Conservation (phyloP, 2,888 invertebrate genomes). For the Beris chalybata region DNA sequence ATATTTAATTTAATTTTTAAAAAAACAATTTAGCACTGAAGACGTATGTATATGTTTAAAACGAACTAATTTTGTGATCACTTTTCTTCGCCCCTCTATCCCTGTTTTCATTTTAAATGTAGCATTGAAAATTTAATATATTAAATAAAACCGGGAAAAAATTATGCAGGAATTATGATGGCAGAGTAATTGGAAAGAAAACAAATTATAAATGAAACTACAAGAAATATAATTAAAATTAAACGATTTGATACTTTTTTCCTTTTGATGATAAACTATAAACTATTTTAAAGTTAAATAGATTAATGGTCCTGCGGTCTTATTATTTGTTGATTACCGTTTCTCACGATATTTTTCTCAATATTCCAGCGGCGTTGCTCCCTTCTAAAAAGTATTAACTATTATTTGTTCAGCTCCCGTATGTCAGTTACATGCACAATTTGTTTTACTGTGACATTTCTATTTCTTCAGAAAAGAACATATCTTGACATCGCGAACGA, state of each 20-base stretch:
- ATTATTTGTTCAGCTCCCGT: no score
- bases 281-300: no score
- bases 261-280: no score
- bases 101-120: conserved; percentile 20
- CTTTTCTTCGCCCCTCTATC: conserved; percentile 11
- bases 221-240: conserved; percentile 28
- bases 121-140: conserved; percentile 13
- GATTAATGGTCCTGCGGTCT: no score
- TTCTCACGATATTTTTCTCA: no score
- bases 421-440: no score
- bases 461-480: no score
- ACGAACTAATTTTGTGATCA: conserved; percentile 30
- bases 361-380: no score
- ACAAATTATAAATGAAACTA: conserved; percentile 25
- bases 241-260: not conserved
- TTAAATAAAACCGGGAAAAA: not conserved
- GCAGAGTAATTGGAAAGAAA: conserved; percentile 14
- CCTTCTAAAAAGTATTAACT: no score
- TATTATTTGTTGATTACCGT: no score
- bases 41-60: conserved; percentile 6
- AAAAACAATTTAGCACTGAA: conserved; percentile 19
- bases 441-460: no score
- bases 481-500: no score
- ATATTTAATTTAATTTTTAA: conserved; percentile 20
- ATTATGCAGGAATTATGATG: conserved; percentile 4